A percentile compares a stretch with the other conserved stretches of the same genome.
Conservation (phyloP, 35 echinoderm and acorn worm species). For the Ophiothrix spiculata region DNA sequence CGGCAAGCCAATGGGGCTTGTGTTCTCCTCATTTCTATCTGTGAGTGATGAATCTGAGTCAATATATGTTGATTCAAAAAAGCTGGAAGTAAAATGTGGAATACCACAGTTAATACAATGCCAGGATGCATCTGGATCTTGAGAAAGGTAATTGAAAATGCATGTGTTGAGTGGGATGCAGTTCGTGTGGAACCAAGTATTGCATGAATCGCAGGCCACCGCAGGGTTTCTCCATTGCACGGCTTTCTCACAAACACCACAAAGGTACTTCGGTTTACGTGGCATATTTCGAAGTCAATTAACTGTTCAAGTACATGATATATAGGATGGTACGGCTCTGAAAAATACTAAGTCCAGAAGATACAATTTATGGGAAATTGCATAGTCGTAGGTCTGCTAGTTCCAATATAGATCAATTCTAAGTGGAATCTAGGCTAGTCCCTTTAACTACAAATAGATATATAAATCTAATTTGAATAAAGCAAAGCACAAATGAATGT, state of each 20-base stretch:
- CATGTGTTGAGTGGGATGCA: neutral
- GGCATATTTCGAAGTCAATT: no score
- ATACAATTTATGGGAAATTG: no score
- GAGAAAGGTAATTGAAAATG: neutral
- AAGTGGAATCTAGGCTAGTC: no score
- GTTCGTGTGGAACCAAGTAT: neutral
- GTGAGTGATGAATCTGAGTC: neutral
- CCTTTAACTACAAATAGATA: no score
- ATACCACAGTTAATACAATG: neutral
- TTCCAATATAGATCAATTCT: no score
- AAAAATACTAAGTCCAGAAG: no score
- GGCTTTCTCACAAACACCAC: neutral
- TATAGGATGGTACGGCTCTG: no score
- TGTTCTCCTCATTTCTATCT: no score
- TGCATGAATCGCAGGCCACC: neutral
- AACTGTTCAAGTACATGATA: no score
- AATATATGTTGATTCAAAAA: neutral
- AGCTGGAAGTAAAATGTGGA: neutral
- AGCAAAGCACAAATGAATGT: no score
- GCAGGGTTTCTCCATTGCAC: slow-evolving; percentile 4
- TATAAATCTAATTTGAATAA: no score
- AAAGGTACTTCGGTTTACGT: neutral
- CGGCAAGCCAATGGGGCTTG: neutral
- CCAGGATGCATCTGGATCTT: neutral
- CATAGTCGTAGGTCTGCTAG: no score